Conservation (phyloP, 2,797 vertebrate species). For the Aplochiton taeniatus region DNA sequence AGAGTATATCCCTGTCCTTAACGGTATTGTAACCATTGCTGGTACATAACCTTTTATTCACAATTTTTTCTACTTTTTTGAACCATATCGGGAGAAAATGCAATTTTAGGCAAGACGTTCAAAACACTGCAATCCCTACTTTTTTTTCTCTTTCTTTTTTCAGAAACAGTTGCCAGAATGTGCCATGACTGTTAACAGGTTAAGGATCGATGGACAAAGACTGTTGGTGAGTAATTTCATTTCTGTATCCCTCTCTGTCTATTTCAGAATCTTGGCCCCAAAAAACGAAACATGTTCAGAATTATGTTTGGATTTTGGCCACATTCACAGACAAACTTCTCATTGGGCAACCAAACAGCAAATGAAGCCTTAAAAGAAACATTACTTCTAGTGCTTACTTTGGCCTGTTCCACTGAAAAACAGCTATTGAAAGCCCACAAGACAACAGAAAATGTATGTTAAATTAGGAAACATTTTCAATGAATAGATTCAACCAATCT, state of each 20-base stretch:
- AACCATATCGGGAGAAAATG: too few relatives aligned
- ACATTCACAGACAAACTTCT: slow-evolving; percentile 30
- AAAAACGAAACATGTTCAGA: slow-evolving; percentile 12
- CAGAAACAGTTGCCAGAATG: slow-evolving; percentile 83
- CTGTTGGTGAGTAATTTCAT: slow-evolving; percentile 79
- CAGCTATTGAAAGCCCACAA: too few relatives aligned
- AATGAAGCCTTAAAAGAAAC: slow-evolving; percentile 36
- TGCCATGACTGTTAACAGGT: slow-evolving; percentile 64
- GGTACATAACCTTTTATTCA: too few relatives aligned
- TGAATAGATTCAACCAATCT: too few relatives aligned
- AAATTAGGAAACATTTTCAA: too few relatives aligned
- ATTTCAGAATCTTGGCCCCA: too few relatives aligned
- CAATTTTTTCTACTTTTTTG: too few relatives aligned
- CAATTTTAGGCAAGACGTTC: too few relatives aligned
- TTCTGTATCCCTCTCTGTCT: background rate
- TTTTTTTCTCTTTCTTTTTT: slow-evolving; percentile 25
- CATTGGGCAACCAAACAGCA: slow-evolving; percentile 16
- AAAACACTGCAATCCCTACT: too few relatives aligned
- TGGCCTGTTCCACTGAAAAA: slow-evolving; percentile 12
- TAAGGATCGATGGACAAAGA: slow-evolving; percentile 74
- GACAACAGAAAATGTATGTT: too few relatives aligned
- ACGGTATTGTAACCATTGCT: too few relatives aligned
- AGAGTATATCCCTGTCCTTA: too few relatives aligned
- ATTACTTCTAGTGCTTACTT: slow-evolving; percentile 21
- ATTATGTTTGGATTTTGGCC: background rate